These are phyloP conservation scores for Columba livia DNA, from an alignment of 2,113 vertebrate genomes.

Conservation along the genomic window DNA sequence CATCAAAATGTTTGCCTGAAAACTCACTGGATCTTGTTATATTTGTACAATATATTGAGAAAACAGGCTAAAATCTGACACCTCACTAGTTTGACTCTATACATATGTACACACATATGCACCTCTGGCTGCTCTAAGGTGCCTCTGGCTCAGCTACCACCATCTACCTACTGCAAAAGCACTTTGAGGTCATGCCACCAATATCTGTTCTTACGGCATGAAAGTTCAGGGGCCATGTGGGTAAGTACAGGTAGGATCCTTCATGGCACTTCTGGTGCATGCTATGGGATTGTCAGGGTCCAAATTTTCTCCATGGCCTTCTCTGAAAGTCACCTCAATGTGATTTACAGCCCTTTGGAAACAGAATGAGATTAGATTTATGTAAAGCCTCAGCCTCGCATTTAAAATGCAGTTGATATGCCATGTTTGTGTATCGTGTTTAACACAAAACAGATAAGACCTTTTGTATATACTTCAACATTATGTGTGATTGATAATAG, in stretches of 20 bases:
- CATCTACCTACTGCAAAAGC: background rate
- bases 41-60: background rate
- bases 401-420: background rate
- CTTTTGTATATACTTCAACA: background rate
- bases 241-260: background rate
- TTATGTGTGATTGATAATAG: background rate
- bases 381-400: background rate
- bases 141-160: background rate
- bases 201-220: background rate
- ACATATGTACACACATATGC: fast-evolving
- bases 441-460: background rate
- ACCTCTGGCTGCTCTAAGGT: background rate
- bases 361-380: background rate
- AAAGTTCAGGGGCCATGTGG: background rate
- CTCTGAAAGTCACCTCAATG: background rate
- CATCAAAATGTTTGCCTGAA: background rate
- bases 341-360: background rate
- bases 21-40: background rate
- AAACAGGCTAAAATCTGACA: background rate
- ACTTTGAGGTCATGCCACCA: background rate
- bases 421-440: background rate
- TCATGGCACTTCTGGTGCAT: background rate
- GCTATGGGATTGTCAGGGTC: background rate
- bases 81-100: background rate
- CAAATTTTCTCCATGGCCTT: background rate